Base-by-base conservation (phyloP, 2,888 invertebrate species). In the Darwinula stevensoni region DNA sequence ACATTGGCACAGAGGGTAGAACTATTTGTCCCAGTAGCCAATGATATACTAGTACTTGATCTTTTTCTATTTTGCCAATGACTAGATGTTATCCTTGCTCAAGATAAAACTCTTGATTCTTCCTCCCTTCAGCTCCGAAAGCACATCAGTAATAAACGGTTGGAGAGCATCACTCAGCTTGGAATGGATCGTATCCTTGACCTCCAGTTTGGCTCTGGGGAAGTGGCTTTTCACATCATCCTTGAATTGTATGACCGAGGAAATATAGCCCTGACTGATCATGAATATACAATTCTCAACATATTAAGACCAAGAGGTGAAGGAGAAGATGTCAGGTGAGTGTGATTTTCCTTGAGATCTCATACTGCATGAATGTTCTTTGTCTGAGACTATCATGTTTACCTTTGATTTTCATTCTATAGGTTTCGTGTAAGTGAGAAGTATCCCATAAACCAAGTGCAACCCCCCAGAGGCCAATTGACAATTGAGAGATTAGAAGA, bases 181-280 rank as follows among this genome's bases (percentile, higher is more conserved):
- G 94, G 94, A 2, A 63, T 70, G 4, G 97, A 99, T 53, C 65
- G 97, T 47, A 73, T 97, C 30, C 63, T 99, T 11, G 76, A 88
- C 52, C 54, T 99, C 31, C 80, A 88, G 52, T 99, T 99, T 55
- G 97, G 97, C 9, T 67, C 65, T 3, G 71, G 73, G 0, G 84
- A 86, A 47, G 82, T 78, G 2, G 75, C 86, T 0, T 86, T 86
- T 53, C 94, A 97, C 50, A 59, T 99, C 0, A 74, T 97, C 41
- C 48, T 97, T 33, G 97, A 97, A 50, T 51, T 97, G 14, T 97
- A 88, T 45, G 94, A 94, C 53, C 57, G 78, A 42, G 91, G 97
- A 33, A 99, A 99, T 51, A 70, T 99, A 12, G 63, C 94, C 33
- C 59, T 99, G 3, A 84, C 91, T 0, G 97, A 99, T 56, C 59